These are phyloP conservation scores for Neodiprion pinetum DNA, from an alignment of 1,140 invertebrate genomes.

Conservation along the genomic window DNA sequence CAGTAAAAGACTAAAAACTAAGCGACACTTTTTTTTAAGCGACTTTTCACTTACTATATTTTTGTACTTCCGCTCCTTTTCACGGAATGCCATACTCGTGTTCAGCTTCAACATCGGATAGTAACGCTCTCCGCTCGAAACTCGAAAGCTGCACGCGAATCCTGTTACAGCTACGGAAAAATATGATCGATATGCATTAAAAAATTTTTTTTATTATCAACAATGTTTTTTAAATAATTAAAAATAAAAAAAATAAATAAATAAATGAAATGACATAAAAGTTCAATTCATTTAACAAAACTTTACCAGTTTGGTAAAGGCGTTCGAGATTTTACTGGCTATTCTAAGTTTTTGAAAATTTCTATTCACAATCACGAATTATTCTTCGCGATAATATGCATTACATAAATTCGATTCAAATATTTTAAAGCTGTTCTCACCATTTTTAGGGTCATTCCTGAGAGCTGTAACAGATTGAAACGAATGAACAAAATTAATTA, in stretches of 20 bases:
- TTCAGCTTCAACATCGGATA: slow-evolving; percentile 64
- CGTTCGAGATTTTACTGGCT: not conserved
- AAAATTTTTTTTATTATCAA: no score
- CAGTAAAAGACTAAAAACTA: no score
- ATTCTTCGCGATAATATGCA: no score
- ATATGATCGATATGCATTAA: slow-evolving; percentile 27
- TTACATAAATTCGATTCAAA: not conserved
- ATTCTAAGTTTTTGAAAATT: slow-evolving; percentile 12
- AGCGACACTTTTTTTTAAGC: no score
- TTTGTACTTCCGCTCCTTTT: slow-evolving; percentile 70
- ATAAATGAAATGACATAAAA: slow-evolving; percentile 11
- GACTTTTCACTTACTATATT: slow-evolving; percentile 60
- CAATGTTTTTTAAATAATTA: slow-evolving; percentile 1
- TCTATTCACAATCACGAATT: not conserved
- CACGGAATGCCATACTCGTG: slow-evolving; percentile 62
- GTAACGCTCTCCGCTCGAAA: slow-evolving; percentile 73
- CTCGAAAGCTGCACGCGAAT: slow-evolving; percentile 73
- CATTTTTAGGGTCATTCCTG: slow-evolving; percentile 58
- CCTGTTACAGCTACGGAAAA: slow-evolving; percentile 68
- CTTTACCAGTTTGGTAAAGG: no score
- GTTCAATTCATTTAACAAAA: slow-evolving; percentile 31
- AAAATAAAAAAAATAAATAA: not conserved
- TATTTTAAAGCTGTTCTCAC: slow-evolving; percentile 42
- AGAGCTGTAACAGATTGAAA: slow-evolving; percentile 55
- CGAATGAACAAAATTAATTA: not conserved